Evolutionary conservation across 1,140 invertebrate species (phyloP).

Genomic region (Arion vulgaris): DNA sequence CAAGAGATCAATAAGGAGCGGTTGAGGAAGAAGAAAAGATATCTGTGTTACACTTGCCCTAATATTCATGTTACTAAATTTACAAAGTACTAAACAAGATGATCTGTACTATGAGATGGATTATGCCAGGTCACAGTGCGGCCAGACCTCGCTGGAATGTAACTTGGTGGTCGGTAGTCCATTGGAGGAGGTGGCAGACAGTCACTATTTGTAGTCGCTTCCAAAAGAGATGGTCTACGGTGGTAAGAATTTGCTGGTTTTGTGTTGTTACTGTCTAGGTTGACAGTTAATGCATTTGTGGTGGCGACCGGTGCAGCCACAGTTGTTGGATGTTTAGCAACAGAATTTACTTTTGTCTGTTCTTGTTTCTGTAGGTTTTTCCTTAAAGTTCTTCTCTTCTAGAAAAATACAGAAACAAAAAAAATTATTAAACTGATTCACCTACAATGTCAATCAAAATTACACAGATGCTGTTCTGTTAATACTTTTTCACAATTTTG

Average conservation of each 20-base stretch:
- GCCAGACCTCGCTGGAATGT: slow-evolving; percentile 39
- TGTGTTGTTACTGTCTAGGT: slow-evolving; percentile 41
- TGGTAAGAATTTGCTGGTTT: slow-evolving; percentile 41
- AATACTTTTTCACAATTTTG: too few relatives aligned
- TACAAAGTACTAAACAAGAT: slow-evolving; percentile 36
- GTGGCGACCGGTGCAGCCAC: not conserved
- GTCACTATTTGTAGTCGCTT: slow-evolving; percentile 51
- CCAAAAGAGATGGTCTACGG: slow-evolving; percentile 50
- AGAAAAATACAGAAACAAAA: slow-evolving; percentile 42
- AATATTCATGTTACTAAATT: too few relatives aligned
- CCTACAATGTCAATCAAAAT: too few relatives aligned
- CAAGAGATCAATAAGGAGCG: too few relatives aligned
- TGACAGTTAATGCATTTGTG: slow-evolving; percentile 30
- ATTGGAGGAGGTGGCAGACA: slow-evolving; percentile 32
- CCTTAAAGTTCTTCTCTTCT: slow-evolving; percentile 67
- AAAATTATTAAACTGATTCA: not conserved
- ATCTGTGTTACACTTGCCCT: too few relatives aligned
- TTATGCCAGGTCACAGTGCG: slow-evolving; percentile 51
- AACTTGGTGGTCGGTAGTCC: slow-evolving; percentile 32
- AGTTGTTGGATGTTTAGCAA: slow-evolving; percentile 39
- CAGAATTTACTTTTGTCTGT: slow-evolving; percentile 43
- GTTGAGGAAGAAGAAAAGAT: too few relatives aligned
- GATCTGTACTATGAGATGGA: slow-evolving; percentile 44
- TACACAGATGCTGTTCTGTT: too few relatives aligned
- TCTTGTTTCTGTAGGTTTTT: slow-evolving; percentile 65